Percentiles rank a stretch among this genome's conserved stretches.
Conservation (phyloP, 2,797 vertebrate species). For the Halcyon leucocephala region DNA sequence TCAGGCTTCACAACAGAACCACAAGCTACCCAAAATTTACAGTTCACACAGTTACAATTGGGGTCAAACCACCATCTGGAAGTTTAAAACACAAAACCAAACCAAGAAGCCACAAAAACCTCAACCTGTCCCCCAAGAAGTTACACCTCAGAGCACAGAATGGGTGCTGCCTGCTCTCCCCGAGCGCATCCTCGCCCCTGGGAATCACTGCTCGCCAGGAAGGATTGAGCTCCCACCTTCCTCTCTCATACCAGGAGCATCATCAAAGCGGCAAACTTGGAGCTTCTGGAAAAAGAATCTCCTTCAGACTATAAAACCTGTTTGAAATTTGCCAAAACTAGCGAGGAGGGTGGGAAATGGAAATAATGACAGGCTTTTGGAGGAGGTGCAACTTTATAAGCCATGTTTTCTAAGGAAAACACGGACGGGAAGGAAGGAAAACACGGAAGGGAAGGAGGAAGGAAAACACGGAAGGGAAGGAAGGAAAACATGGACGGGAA, state of each 20-base stretch:
- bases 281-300: neutral
- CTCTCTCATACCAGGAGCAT: neutral
- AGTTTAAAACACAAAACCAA: neutral
- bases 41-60: neutral
- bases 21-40: neutral
- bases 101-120: neutral
- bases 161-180: neutral
- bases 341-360: neutral
- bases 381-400: neutral
- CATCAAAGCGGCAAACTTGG: neutral
- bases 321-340: neutral
- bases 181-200: rapidly evolving
- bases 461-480: no score
- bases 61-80: neutral
- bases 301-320: neutral
- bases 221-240: neutral
- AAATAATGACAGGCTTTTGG: neutral
- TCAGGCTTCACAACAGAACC: neutral
- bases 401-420: neutral
- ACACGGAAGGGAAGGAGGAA: neutral
- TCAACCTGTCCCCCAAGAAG: neutral
- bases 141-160: neutral
- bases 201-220: neutral
- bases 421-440: neutral
- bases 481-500: no score